These are phyloP conservation scores for Salpingus planirostris DNA, from an alignment of 2,888 invertebrate genomes.

Conservation along the genomic window DNA sequence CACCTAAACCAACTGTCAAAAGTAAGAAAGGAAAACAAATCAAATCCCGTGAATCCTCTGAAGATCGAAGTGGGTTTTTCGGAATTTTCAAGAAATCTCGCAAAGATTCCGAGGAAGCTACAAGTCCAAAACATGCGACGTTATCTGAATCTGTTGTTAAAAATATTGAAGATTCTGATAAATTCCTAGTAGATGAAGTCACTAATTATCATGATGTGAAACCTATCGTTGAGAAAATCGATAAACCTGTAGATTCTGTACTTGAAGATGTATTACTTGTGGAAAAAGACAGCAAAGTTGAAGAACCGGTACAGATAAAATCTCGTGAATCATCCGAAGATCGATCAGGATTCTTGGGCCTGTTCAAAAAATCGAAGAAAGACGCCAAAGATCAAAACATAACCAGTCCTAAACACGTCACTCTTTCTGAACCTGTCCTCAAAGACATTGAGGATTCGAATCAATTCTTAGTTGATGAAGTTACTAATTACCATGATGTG, in stretches of 20 bases:
- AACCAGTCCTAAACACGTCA: too few species aligned
- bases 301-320: too few species aligned
- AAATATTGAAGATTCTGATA: slow-evolving; percentile 17
- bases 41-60: too few species aligned
- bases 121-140: slow-evolving; percentile 5
- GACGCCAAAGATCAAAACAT: slow-evolving; percentile 6
- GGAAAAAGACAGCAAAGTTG: too few species aligned
- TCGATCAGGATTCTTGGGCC: slow-evolving; percentile 13
- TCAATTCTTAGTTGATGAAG: too few species aligned
- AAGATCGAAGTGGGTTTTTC: slow-evolving; percentile 1
- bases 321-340: slow-evolving; percentile 5
- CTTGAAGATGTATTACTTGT: too few species aligned
- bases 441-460: too few species aligned
- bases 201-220: slow-evolving; percentile 20
- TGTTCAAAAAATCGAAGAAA: slow-evolving; percentile 9
- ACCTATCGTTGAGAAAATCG: slow-evolving; percentile 6
- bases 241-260: too few species aligned
- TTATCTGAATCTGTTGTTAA: slow-evolving; percentile 14
- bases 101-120: slow-evolving; percentile 1
- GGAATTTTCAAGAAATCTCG: slow-evolving; percentile 3
- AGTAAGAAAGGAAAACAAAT: too few species aligned
- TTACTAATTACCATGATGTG: too few species aligned
- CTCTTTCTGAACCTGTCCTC: too few species aligned
- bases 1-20: too few species aligned
- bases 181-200: slow-evolving; percentile 21